A percentile compares a stretch with the other conserved stretches of the same genome.
Conservation (phyloP, 2,888 invertebrate species). For the Conops quadrifasciatus region DNA sequence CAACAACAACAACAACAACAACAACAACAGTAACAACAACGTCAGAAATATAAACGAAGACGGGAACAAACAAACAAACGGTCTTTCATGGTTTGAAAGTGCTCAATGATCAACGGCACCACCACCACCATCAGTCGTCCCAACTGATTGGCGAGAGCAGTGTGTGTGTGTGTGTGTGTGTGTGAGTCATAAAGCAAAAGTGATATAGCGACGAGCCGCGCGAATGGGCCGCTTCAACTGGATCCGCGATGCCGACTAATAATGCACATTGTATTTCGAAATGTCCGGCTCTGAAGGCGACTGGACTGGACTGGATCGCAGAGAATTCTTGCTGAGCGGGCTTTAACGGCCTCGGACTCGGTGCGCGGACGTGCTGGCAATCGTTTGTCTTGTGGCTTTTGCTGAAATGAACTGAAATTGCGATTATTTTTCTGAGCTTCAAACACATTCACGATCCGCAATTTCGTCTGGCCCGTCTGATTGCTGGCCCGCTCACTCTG, state of each 20-base stretch:
- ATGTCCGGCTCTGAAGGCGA: no score
- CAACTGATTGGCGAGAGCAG: neutral
- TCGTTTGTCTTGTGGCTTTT: no score
- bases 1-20: slow-evolving; percentile 9
- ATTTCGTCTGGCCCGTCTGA: slow-evolving; percentile 2
- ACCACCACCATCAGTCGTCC: neutral
- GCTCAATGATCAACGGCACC: neutral
- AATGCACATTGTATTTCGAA: no score
- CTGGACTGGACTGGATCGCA: no score
- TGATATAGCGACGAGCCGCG: no score
- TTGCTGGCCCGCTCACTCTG: no score
- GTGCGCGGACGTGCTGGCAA: no score
- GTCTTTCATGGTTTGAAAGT: slow-evolving; percentile 8
- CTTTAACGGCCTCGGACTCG: no score
- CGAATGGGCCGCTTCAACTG: neutral
- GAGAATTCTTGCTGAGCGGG: no score
- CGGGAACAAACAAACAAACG: neutral
- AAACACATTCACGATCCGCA: no score
- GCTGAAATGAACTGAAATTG: no score
- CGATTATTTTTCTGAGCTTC: no score
- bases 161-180: slow-evolving; percentile 7
- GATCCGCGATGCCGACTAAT: neutral
- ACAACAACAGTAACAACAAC: neutral
- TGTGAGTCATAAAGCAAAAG: neutral
- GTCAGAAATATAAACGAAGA: neutral